Evolutionary conservation across 2,888 invertebrate genomes (phyloP), one percentile per base, ranked within the genome.

Genomic region (Anarsia innoxiella): DNA sequence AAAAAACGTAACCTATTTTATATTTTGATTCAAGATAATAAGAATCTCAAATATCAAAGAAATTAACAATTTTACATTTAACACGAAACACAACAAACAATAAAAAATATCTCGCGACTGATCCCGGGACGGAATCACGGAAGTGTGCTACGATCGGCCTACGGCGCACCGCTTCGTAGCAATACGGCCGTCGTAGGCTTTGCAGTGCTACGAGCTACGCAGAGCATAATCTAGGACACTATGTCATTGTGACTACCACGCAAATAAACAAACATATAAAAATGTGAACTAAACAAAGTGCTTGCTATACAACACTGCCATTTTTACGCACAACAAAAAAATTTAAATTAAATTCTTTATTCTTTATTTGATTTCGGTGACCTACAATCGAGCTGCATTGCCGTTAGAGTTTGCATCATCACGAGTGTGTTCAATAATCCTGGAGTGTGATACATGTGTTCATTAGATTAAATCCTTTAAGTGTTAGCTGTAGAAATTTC

Each of bases 181-280:
- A 66, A 74, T 75, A 72, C 72, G 73, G 54, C 28, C 56, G n/a
- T 65, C 76, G 79, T 82, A 82, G 80, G 78, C 79, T 75, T 68
- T 60, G 63, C 76, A 79, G 76, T 75, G 70, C 75, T 74, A 74
- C 77, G 70, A 55, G 59, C 53, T 51, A 45, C 46, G 60, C 57
- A 46, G 45, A 52, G n/a, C n/a, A n/a, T n/a, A 53, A 73, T 59
- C 58, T 72, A 75, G 71, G 71, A 71, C 74, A 77, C 59, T 56
- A 68, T 76, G 75, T 69, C 73, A 78, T 45, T 65, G 63, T 63
- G 72, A 57, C 62, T 52, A 42, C 49, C 49, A 47, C 37, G 42
- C 51, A 53, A 46, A 51, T 49, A 62, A 49, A 58, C 54, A 60
- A 65, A 64, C 53, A 57, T 57, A 59, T 45, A 40, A 53, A 56